Evolutionary conservation across 2,797 vertebrate species (phyloP), one percentile per base, ranked within the genome.

Genomic region (Jordanella pulchra): DNA sequence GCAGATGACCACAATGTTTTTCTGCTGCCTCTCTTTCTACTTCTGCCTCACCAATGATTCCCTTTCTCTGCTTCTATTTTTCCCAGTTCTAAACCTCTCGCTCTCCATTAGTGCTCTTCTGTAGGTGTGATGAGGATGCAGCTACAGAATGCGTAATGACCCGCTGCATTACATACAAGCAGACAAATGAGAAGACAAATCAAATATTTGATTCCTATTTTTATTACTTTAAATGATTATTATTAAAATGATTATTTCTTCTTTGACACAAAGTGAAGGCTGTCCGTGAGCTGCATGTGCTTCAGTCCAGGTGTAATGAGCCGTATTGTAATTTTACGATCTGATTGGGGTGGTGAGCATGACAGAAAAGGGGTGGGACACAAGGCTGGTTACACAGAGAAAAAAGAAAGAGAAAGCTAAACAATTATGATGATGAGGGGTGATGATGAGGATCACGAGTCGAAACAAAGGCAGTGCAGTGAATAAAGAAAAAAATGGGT

Each of bases 1-100:
- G 91, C 92, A 92, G 91, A 92, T 93, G 92, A 93, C 91, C 91
- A 92, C 87, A 85, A 90, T 91, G 84, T 91, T 89, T 91, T 84
- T 89, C 86, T 86, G 78, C 84, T 82, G 79, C 88, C 80, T 86
- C 78, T 84, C 69, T 76, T 78, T 87, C 81, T 80, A 73, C 71
- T 78, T 81, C 81, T 87, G 61, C 76, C 68, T 83, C 74, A 79
- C 76, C 69, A 58, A 58, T 77, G 63, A 81, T 77, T 86, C 76
- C 76, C 18, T 71, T 77, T 65, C 67, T 71, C 42, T 67, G 44
- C 21, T 45, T 69, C 48, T 39, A 3, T 53, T 65, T 81, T 74
- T 69, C 55, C 35, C 56, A 27, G 75, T 65, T 35, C 50, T 75
- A 65, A 35, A 32, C 30, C 56, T 77, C 64, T 53, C 13, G 14